phyloP scores from a whole-genome alignment of 1,140 invertebrate species.

The Drosophila ananassae region DNA sequence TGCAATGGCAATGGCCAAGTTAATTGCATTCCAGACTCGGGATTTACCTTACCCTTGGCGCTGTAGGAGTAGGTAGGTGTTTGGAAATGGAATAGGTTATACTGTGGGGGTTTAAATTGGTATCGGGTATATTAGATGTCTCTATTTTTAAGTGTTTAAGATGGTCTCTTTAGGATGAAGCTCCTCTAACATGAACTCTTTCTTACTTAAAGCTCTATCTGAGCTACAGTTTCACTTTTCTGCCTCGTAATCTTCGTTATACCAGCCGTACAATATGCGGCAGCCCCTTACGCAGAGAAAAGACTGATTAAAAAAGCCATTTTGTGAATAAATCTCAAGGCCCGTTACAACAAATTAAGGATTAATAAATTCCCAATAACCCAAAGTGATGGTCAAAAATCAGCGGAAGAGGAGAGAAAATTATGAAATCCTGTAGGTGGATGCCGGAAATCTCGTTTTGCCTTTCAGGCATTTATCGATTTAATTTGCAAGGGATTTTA shows the following conservation, averaged over 20 bases:
- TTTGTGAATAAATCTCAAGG: not conserved
- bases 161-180: too few relatives aligned
- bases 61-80: too few relatives aligned
- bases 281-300: too few relatives aligned
- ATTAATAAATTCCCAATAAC: slow-evolving; percentile 29
- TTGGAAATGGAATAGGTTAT: too few relatives aligned
- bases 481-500: slow-evolving; percentile 45
- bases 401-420: not conserved
- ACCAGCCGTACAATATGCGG: too few relatives aligned
- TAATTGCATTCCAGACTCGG: slow-evolving; percentile 10
- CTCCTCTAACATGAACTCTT: too few relatives aligned
- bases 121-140: not conserved
- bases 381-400: not conserved
- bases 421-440: slow-evolving; percentile 1
- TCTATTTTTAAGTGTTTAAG: too few relatives aligned
- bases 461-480: slow-evolving; percentile 43
- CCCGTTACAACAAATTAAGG: slow-evolving; percentile 26
- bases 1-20: not conserved
- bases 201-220: too few relatives aligned
- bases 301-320: too few relatives aligned
- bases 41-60: not conserved
- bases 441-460: slow-evolving; percentile 4
- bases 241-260: too few relatives aligned
- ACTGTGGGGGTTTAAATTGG: not conserved
- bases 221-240: too few relatives aligned